Evolutionary conservation across 2,888 invertebrate genomes (phyloP), one percentile per base, ranked within the genome.

Genomic region (Abscondita cerata): DNA sequence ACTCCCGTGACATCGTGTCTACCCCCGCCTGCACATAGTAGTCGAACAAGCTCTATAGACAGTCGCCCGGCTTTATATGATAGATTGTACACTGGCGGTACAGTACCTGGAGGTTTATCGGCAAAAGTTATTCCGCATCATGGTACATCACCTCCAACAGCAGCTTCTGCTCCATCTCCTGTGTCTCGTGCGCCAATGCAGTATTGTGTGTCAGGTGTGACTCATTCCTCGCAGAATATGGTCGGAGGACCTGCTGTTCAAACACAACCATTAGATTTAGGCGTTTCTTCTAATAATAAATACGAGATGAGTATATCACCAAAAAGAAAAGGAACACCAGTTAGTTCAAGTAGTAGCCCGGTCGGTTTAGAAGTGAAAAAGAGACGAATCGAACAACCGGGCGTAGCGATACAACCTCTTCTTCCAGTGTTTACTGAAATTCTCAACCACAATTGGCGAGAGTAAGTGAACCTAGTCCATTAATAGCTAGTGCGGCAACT

Each of bases 211-310:
- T 85, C 85, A 15, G 81, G 83, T 11, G 82, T 83, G 5, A 74
- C 73, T 40, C 66, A 78, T 44, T 75, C 76, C 31, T 70, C 74
- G 33, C 75, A 73, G n/a, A 67, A 67, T 62, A 46, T 69, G 12
- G 78, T 76, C 31, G 74, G 82, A 44, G 77, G 83, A 55, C 81
- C 84, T 65, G 76, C 82, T 52, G 87, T 89, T 74, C 92, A 92
- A 80, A 90, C 90, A 59, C 91, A 92, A 75, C 92, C 92, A 9
- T 82, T 92, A 31, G 92, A 92, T 77, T 85, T 92, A 57, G 92
- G 92, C 34, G 86, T 90, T 25, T 79, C 85, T 52, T 84, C 85
- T 46, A 68, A 41, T 62, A 78, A 77, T 61, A 78, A 77, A 60
- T 73, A 75, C 50, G 76, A 77, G 56, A 68, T 71, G 13, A 69